Percentiles rank a stretch among this genome's conserved stretches.
Evolutionary conservation across 2,888 invertebrate species (phyloP).

Genomic region (Standfussiana lucernea): DNA sequence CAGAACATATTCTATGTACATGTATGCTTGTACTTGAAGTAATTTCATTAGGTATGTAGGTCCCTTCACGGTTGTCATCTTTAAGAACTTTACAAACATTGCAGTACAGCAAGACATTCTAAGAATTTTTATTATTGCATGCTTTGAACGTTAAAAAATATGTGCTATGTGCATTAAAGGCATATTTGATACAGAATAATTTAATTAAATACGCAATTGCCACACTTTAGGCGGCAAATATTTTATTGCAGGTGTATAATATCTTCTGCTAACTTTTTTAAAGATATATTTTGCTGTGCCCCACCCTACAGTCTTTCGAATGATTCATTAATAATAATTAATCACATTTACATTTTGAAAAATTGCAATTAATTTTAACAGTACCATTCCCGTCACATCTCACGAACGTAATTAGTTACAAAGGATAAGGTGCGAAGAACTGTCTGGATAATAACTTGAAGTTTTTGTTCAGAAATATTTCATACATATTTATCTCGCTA

Average conservation of each 20-base stretch:
- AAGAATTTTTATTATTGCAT: neutral
- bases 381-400: conserved; percentile 41
- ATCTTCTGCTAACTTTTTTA: neutral
- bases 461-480: conserved; percentile 52
- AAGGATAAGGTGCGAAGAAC: conserved; percentile 43
- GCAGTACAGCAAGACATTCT: neutral
- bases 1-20: neutral
- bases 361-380: conserved; percentile 67
- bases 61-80: neutral
- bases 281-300: conserved; percentile 22
- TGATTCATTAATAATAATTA: conserved; percentile 53
- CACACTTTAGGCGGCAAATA: neutral
- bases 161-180: too few relatives aligned
- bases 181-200: neutral
- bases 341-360: conserved; percentile 64
- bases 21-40: neutral
- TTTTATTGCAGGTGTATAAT: neutral
- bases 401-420: conserved; percentile 51
- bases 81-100: neutral
- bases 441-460: conserved; percentile 34
- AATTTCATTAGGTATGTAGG: conserved; percentile 7
- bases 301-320: neutral
- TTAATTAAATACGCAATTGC: too few relatives aligned
- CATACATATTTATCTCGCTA: conserved; percentile 33
- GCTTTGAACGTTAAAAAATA: neutral